Conservation (phyloP, 2,113 vertebrate species). For the Leucoraja erinaceus region DNA sequence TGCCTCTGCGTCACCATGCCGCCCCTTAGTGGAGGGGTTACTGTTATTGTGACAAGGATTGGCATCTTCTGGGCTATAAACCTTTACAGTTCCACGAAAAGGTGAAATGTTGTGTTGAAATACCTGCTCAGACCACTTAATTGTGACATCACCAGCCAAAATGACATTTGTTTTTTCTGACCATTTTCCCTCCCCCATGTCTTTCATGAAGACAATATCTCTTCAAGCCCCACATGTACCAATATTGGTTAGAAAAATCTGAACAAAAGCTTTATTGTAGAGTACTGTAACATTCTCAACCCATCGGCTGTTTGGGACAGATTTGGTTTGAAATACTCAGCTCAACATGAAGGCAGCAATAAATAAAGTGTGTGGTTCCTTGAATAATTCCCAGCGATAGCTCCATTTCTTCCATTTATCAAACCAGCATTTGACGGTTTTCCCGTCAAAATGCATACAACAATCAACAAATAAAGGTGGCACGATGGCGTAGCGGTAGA, state of each 20-base stretch:
- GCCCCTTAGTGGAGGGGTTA: no score
- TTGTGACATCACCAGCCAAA: neutral
- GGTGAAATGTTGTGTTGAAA: neutral
- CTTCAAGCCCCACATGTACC: no score
- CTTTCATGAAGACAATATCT: neutral
- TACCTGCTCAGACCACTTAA: neutral
- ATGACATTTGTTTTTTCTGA: neutral
- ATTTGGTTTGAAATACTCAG: neutral
- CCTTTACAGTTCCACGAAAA: neutral
- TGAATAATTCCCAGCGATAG: neutral
- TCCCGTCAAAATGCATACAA: neutral
- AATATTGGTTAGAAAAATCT: neutral
- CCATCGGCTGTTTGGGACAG: neutral
- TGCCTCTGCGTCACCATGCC: no score
- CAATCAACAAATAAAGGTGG: no score
- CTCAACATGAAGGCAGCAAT: neutral
- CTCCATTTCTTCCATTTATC: neutral
- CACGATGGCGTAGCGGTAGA: no score
- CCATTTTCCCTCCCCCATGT: neutral
- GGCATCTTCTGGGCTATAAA: neutral
- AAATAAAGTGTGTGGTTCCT: neutral
- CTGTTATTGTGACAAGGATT: neutral
- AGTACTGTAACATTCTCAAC: neutral
- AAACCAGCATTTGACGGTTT: neutral
- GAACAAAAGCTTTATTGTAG: neutral